phyloP scores from a whole-genome alignment of 2,113 vertebrate genomes.

The Eretmochelys imbricata region DNA sequence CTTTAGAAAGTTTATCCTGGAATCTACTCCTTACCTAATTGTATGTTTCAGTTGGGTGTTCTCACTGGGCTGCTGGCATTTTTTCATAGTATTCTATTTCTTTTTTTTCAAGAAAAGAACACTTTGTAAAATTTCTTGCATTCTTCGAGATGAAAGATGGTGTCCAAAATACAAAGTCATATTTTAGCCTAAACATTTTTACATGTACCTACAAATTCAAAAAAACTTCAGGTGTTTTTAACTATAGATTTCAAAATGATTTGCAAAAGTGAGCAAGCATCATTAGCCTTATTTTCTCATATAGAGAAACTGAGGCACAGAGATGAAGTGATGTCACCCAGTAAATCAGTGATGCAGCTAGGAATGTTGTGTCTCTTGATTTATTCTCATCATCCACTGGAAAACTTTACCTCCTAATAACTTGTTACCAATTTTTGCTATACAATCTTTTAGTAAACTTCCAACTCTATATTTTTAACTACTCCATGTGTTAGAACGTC shows the following conservation, averaged over 20 bases:
- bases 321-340: slow-evolving; percentile 46
- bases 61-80: neutral
- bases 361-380: slow-evolving; percentile 47
- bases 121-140: neutral
- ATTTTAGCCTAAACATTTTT: neutral
- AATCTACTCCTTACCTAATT: neutral
- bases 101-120: neutral
- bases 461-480: slow-evolving; percentile 56
- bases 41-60: neutral
- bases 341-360: slow-evolving; percentile 1
- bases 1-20: neutral
- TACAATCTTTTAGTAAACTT: slow-evolving; percentile 60
- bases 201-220: neutral
- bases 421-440: slow-evolving; percentile 43
- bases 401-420: slow-evolving; percentile 55
- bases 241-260: neutral
- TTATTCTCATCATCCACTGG: slow-evolving; percentile 25
- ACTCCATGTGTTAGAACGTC: slow-evolving; percentile 43
- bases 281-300: neutral
- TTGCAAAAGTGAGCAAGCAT: neutral
- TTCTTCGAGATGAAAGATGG: neutral
- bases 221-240: neutral
- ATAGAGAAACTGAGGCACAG: neutral
- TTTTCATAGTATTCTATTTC: neutral
- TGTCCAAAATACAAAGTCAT: neutral